Conservation (phyloP, 2,888 invertebrate genomes). For the Caenorhabditis plicata region DNA sequence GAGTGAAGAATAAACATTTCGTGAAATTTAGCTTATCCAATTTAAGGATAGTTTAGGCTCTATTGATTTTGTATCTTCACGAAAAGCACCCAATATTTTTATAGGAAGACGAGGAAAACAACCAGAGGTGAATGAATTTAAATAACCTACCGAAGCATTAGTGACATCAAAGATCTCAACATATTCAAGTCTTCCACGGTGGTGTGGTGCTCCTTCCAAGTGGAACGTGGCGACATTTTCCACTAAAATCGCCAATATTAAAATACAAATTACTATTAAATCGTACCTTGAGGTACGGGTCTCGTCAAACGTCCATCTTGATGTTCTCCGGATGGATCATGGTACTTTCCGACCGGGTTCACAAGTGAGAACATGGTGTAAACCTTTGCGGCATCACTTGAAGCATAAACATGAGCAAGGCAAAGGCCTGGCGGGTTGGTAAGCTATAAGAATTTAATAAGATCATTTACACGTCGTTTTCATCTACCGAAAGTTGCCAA, state of each 20-base stretch:
- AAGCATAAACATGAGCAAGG: slow-evolving; percentile 44
- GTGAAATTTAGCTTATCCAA: no score
- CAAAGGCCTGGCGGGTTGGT: slow-evolving; percentile 31
- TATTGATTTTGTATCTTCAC: no score
- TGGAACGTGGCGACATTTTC: slow-evolving; percentile 35
- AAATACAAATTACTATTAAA: no score
- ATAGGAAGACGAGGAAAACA: no score
- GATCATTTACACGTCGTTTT: no score
- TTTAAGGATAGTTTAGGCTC: no score
- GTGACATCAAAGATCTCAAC: slow-evolving; percentile 40
- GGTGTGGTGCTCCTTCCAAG: slow-evolving; percentile 22
- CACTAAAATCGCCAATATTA: no score
- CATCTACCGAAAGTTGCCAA: slow-evolving; percentile 17
- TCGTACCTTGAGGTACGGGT: slow-evolving; percentile 31
- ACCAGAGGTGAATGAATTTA: neutral
- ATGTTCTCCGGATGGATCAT: slow-evolving; percentile 37
- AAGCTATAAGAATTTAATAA: no score
- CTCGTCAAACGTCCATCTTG: slow-evolving; percentile 24
- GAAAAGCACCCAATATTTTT: no score
- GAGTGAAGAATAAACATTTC: no score
- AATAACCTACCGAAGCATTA: slow-evolving; percentile 8
- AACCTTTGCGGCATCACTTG: slow-evolving; percentile 45
- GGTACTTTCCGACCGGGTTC: slow-evolving; percentile 14
- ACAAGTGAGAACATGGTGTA: slow-evolving; percentile 36
- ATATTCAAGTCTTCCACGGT: slow-evolving; percentile 35